These are phyloP conservation scores for Triplophysa bombifrons DNA, from an alignment of 2,797 vertebrate genomes.

Conservation along the genomic window DNA sequence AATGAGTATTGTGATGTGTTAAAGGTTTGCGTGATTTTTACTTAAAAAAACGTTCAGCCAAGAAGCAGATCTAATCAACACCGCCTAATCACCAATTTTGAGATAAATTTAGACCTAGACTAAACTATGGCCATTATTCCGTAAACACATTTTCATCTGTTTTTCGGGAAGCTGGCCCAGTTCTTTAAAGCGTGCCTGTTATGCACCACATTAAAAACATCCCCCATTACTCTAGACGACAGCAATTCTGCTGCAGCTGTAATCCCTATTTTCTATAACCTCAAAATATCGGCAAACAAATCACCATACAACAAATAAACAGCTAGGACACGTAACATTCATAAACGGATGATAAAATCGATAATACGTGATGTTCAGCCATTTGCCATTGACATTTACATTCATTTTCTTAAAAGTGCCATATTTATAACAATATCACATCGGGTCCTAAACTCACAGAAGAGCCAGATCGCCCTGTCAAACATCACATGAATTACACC, in stretches of 20 bases:
- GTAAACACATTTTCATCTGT: slow-evolving; percentile 10
- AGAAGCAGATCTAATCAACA: background rate
- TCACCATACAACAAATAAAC: slow-evolving; percentile 16
- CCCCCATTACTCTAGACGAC: background rate
- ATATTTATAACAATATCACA: slow-evolving; percentile 5
- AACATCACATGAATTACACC: slow-evolving; percentile 39
- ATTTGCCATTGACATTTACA: slow-evolving; percentile 32
- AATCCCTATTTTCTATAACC: background rate
- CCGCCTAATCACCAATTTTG: background rate
- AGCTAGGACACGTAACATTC: background rate
- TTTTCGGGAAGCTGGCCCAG: slow-evolving; percentile 10
- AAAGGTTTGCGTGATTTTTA: background rate
- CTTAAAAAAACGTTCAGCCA: background rate
- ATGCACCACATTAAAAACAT: background rate
- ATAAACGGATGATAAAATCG: slow-evolving; percentile 24
- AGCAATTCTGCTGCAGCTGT: background rate
- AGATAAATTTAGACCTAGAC: background rate
- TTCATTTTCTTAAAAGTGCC: background rate
- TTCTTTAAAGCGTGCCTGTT: background rate
- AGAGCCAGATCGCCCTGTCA: slow-evolving; percentile 41
- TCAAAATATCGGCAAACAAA: background rate
- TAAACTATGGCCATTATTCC: slow-evolving; percentile 11
- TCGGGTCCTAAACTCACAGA: slow-evolving; percentile 10
- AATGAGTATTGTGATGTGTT: background rate
- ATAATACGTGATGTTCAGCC: background rate